Percentiles rank a stretch among this genome's conserved stretches.
These are phyloP conservation scores for Drosophila quasianomalipes DNA, from an alignment of 2,888 invertebrate genomes.

Conservation along the genomic window DNA sequence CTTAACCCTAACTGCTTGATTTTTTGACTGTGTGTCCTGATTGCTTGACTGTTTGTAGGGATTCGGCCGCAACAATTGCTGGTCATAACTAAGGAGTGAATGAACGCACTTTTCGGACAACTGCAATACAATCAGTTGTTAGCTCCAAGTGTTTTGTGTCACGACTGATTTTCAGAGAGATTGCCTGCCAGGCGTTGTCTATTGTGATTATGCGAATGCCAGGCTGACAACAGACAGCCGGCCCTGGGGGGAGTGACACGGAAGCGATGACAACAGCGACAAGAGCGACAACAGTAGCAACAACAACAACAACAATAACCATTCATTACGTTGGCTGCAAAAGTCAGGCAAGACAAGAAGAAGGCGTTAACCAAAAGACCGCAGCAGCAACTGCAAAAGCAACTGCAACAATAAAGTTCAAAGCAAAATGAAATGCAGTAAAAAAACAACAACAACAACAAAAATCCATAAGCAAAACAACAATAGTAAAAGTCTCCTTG, in stretches of 20 bases:
- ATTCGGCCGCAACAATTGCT: slow-evolving; percentile 25
- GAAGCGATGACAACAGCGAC: slow-evolving; percentile 57
- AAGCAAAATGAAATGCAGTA: slow-evolving; percentile 14
- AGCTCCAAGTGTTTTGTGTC: slow-evolving; percentile 49
- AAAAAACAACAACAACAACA: slow-evolving; percentile 19
- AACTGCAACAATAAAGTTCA: slow-evolving; percentile 13
- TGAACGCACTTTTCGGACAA: slow-evolving; percentile 15
- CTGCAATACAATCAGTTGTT: slow-evolving; percentile 49
- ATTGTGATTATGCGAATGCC: slow-evolving; percentile 77
- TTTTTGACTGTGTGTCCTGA: slow-evolving; percentile 30
- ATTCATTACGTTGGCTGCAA: slow-evolving; percentile 55
- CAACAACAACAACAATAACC: slow-evolving; percentile 39
- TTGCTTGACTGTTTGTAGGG: slow-evolving; percentile 39
- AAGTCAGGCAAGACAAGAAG: slow-evolving; percentile 55
- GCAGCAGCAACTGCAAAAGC: slow-evolving; percentile 12
- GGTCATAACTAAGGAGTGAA: slow-evolving; percentile 38
- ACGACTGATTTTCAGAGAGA: slow-evolving; percentile 54
- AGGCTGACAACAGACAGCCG: slow-evolving; percentile 43
- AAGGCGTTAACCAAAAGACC: slow-evolving; percentile 70
- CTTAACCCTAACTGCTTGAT: slow-evolving; percentile 8
- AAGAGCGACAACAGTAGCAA: slow-evolving; percentile 4
- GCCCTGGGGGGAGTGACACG: slow-evolving; percentile 59
- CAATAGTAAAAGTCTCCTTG: slow-evolving; percentile 48
- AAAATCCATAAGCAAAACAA: slow-evolving; percentile 28
- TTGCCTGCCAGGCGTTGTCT: slow-evolving; percentile 67